A percentile compares a stretch with the other conserved stretches of the same genome.
These are phyloP conservation scores for Stenodema calcarata DNA, from an alignment of 2,888 invertebrate species.

Conservation along the genomic window DNA sequence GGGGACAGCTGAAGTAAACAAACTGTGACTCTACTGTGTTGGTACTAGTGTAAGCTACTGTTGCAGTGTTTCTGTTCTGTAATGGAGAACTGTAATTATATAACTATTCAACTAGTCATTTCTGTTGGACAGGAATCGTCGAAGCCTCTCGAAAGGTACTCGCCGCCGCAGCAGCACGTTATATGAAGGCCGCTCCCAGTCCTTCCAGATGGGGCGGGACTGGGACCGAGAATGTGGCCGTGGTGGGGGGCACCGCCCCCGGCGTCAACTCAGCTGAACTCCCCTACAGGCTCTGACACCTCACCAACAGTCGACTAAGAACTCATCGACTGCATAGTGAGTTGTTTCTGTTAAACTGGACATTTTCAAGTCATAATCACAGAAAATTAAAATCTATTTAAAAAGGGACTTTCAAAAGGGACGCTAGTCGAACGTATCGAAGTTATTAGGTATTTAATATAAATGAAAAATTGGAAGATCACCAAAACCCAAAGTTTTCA, in stretches of 20 bases:
- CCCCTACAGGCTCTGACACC: constrained; percentile 35
- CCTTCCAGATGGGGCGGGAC: constrained; percentile 66
- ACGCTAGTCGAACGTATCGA: too few relatives aligned
- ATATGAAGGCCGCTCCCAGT: constrained; percentile 87
- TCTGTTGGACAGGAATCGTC: constrained; percentile 16
- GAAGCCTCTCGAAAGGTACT: constrained; percentile 31
- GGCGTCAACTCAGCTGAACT: background rate
- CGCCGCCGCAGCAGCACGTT: constrained; percentile 67
- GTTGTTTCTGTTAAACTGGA: background rate
- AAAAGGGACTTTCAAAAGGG: too few relatives aligned
- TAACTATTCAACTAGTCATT: too few relatives aligned
- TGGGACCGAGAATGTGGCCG: constrained; percentile 61
- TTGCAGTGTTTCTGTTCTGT: too few relatives aligned
- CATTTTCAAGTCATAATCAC: too few relatives aligned
- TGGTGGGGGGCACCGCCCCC: constrained; percentile 62
- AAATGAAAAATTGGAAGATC: background rate
- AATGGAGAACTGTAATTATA: too few relatives aligned
- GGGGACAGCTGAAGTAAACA: too few relatives aligned
- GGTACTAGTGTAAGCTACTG: too few relatives aligned
- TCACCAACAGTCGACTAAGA: constrained; percentile 40
- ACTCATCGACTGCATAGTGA: background rate
- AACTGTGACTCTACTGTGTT: too few relatives aligned
- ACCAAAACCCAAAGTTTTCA: background rate
- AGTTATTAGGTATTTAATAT: background rate
- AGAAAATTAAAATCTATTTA: too few relatives aligned